These are phyloP conservation scores for Denticeps clupeoides DNA, from an alignment of 2,797 vertebrate species.

Conservation along the genomic window DNA sequence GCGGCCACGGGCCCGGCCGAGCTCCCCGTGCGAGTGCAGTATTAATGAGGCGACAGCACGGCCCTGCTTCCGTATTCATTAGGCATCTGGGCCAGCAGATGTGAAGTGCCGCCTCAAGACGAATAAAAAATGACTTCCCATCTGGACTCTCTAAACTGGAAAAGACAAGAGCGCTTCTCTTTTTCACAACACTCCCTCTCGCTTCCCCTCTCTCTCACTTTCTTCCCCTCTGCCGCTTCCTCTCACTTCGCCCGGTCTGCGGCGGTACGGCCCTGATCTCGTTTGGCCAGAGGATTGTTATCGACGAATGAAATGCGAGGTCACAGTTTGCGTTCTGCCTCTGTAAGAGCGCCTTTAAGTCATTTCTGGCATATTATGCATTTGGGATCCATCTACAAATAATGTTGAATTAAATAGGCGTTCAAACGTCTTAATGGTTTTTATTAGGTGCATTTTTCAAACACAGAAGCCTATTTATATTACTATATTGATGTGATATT, in stretches of 20 bases:
- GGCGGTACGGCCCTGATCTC: conserved; percentile 16
- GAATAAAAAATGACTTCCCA: conserved; percentile 70
- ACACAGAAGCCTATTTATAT: too few species aligned
- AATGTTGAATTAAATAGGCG: too few species aligned
- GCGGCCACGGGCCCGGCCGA: conserved; percentile 34
- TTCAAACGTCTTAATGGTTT: too few species aligned
- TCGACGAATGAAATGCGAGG: too few species aligned
- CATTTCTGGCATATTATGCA: too few species aligned
- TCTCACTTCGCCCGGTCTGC: not conserved
- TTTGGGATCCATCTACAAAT: too few species aligned
- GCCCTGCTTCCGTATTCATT: conserved; percentile 62
- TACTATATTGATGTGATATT: too few species aligned
- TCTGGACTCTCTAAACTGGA: conserved; percentile 62
- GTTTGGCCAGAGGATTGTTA: too few species aligned
- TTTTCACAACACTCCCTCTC: conserved; percentile 4
- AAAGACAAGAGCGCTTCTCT: conserved; percentile 50
- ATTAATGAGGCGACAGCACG: conserved; percentile 66
- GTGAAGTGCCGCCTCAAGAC: conserved; percentile 66
- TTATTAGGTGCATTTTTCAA: too few species aligned
- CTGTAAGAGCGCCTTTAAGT: too few species aligned
- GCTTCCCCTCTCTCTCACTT: not conserved
- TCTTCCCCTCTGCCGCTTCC: conserved; percentile 1
- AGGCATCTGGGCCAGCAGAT: conserved; percentile 70
- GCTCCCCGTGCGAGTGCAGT: conserved; percentile 50
- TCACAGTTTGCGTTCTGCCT: too few species aligned